Conservation (phyloP, 1,140 invertebrate species). For the Pseudomyrmex pallidus region DNA sequence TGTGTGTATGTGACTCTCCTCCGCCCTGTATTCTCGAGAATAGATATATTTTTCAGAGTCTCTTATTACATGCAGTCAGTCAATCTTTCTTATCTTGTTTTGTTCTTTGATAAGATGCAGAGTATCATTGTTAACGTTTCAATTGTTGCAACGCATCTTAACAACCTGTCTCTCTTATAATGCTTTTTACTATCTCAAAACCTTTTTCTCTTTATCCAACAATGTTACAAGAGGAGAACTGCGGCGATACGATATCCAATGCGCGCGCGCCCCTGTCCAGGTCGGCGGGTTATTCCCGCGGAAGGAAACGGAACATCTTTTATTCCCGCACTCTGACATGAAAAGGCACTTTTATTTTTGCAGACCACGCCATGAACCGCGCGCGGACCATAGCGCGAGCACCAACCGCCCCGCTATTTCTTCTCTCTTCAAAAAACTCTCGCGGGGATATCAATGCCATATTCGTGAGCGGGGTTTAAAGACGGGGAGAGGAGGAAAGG, state of each 20-base stretch:
- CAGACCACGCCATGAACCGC: slow-evolving; percentile 12
- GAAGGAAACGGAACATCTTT: slow-evolving; percentile 62
- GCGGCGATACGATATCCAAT: slow-evolving; percentile 14
- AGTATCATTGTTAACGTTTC: slow-evolving; percentile 24
- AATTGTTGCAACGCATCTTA: slow-evolving; percentile 14
- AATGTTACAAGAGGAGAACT: slow-evolving; percentile 25
- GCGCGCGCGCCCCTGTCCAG: neutral
- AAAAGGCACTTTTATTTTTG: slow-evolving; percentile 59
- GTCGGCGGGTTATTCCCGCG: slow-evolving; percentile 35
- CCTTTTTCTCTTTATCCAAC: neutral
- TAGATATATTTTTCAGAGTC: too few species aligned
- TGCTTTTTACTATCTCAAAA: neutral
- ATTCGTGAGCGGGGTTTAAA: slow-evolving; percentile 15
- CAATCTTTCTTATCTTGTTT: neutral
- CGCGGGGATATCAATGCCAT: slow-evolving; percentile 46
- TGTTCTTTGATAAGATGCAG: slow-evolving; percentile 8
- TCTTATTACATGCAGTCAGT: too few species aligned
- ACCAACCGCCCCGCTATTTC: slow-evolving; percentile 16
- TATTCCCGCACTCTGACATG: slow-evolving; percentile 55
- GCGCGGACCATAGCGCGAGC: neutral
- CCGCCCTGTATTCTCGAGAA: neutral
- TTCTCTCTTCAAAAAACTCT: slow-evolving; percentile 33
- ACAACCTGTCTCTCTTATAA: slow-evolving; percentile 28
- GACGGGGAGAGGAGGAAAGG: neutral
- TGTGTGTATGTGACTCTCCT: too few species aligned